phyloP scores from a whole-genome alignment of 2,888 invertebrate genomes.

The Gortyna flavago region DNA sequence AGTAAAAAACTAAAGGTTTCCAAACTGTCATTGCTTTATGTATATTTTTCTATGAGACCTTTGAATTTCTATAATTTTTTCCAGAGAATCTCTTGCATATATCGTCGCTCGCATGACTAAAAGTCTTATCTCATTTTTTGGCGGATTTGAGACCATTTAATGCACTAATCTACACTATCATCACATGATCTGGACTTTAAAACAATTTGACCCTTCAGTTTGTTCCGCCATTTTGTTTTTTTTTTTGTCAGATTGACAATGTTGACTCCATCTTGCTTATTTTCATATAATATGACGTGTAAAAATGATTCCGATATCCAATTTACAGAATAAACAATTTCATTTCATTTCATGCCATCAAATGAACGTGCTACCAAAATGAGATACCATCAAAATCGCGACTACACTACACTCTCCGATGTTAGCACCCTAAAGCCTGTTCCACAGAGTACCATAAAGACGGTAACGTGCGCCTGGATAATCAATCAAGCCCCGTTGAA shows the following conservation, averaged over 20 bases:
- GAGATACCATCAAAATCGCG: neutral
- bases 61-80: too few species aligned
- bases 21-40: neutral
- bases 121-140: too few species aligned
- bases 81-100: neutral
- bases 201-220: too few species aligned
- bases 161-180: too few species aligned
- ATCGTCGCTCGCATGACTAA: too few species aligned
- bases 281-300: too few species aligned
- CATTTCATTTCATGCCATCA: neutral
- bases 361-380: neutral
- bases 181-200: too few species aligned
- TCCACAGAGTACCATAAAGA: slow-evolving; percentile 36
- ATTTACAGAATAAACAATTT: neutral
- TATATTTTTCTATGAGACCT: neutral
- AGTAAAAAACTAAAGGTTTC: neutral
- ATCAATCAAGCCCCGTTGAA: slow-evolving; percentile 63
- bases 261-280: too few species aligned
- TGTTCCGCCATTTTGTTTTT: too few species aligned
- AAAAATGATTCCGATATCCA: neutral
- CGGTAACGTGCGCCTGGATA: slow-evolving; percentile 49
- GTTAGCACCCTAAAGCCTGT: slow-evolving; percentile 10
- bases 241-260: too few species aligned
- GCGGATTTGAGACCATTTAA: too few species aligned
- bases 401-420: neutral